Evolutionary conservation across 2,797 vertebrate genomes (phyloP).

Genomic region (Xiphorhynchus erythropygius): DNA sequence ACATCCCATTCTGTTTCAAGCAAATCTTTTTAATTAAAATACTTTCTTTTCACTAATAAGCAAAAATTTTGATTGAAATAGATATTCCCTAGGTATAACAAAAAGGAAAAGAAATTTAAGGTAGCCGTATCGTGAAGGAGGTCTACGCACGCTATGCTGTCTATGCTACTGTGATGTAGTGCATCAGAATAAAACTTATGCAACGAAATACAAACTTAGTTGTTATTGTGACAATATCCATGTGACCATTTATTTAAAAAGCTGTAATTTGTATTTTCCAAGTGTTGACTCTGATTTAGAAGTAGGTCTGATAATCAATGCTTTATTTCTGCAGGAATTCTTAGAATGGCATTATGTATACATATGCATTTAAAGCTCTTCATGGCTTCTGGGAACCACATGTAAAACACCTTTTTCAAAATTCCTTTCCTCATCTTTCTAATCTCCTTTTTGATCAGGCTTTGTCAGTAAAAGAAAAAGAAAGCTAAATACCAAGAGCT

Average conservation of each 20-base stretch:
- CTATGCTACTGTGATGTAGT: not conserved
- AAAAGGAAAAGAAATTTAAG: not conserved
- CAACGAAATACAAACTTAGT: not conserved
- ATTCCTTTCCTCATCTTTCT: not conserved
- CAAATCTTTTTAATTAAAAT: not conserved
- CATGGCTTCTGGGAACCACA: not conserved
- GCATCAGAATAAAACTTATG: not conserved
- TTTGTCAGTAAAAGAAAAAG: not conserved
- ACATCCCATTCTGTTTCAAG: not conserved
- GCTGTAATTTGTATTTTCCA: not conserved
- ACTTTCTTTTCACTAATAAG: not conserved
- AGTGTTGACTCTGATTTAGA: not conserved
- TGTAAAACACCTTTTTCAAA: not conserved
- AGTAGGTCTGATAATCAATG: not conserved
- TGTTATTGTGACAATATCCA: not conserved
- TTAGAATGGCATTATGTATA: not conserved
- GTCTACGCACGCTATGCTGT: not conserved
- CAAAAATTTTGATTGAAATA: not conserved
- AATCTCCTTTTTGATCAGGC: not conserved
- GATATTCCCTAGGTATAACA: not conserved
- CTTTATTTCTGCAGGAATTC: not conserved
- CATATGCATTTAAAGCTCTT: not conserved
- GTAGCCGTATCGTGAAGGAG: not conserved
- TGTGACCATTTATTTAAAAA: not conserved
- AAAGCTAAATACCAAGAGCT: not conserved